A percentile compares a stretch with the other conserved stretches of the same genome.
Conservation (phyloP, 2,113 vertebrate species). For the Austrofundulus limnaeus region DNA sequence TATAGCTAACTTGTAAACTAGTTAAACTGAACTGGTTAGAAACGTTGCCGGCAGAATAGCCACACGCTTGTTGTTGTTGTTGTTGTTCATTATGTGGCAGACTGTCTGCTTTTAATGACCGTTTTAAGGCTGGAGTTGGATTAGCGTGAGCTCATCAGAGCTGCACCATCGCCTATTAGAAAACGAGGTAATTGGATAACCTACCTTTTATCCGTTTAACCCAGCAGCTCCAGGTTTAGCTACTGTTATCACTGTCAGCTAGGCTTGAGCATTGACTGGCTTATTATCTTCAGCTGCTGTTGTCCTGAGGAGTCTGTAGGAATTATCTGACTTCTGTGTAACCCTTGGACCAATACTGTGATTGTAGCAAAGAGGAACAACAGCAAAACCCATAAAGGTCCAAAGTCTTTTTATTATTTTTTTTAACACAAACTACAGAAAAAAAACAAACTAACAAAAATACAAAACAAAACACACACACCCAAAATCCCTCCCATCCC, state of each 20-base stretch:
- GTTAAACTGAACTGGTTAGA: not conserved
- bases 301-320: not conserved
- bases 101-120: conserved; percentile 33
- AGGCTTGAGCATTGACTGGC: conserved; percentile 10
- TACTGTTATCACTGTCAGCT: conserved; percentile 39
- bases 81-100: not conserved
- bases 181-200: conserved; percentile 59
- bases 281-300: conserved; percentile 22
- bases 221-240: conserved; percentile 34
- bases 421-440: too few species aligned
- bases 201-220: conserved; percentile 55
- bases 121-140: conserved; percentile 11
- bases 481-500: too few species aligned
- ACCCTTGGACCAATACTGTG: conserved; percentile 1
- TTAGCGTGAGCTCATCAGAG: conserved; percentile 47
- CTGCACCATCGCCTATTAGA: conserved; percentile 24
- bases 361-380: not conserved
- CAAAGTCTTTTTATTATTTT: not conserved
- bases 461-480: too few species aligned
- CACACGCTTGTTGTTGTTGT: not conserved
- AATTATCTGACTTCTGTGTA: not conserved
- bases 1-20: not conserved
- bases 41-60: not conserved
- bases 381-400: not conserved
- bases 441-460: too few species aligned